Conservation (phyloP, 2,113 vertebrate species). For the Meleagris gallopavo region DNA sequence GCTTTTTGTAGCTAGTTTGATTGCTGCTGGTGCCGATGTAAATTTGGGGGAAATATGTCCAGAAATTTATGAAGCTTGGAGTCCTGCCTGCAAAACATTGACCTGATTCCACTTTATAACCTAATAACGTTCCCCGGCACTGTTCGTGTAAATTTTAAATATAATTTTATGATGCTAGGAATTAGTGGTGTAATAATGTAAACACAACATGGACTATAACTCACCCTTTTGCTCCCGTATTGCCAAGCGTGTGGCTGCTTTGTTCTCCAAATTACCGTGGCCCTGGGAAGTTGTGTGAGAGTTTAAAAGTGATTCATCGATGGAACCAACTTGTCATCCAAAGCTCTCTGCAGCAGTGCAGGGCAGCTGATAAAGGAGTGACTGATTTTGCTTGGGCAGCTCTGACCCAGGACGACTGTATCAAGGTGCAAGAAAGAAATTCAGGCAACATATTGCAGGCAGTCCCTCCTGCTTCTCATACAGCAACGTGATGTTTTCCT, state of each 20-base stretch:
- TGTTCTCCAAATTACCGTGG: background rate
- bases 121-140: slow-evolving; percentile 34
- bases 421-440: background rate
- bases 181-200: slow-evolving; percentile 75
- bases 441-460: background rate
- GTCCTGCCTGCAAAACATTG: slow-evolving; percentile 48
- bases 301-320: background rate
- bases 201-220: slow-evolving; percentile 63
- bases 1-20: slow-evolving; percentile 62
- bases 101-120: slow-evolving; percentile 73
- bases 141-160: slow-evolving; percentile 43
- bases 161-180: slow-evolving; percentile 60
- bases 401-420: rapidly evolving
- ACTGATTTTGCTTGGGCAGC: background rate
- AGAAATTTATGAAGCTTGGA: slow-evolving; percentile 69
- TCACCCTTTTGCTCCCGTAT: slow-evolving; percentile 30
- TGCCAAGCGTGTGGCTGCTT: background rate
- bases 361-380: background rate
- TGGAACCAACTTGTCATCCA: background rate
- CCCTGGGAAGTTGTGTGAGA: background rate
- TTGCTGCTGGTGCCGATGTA: slow-evolving; percentile 66
- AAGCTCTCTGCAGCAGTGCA: background rate
- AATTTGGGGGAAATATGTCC: slow-evolving; percentile 70
- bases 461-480: background rate
- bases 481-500: background rate